Evolutionary conservation across 64 coral and sea anemone species (phyloP).

Genomic region (Cladopsammia gracilis): DNA sequence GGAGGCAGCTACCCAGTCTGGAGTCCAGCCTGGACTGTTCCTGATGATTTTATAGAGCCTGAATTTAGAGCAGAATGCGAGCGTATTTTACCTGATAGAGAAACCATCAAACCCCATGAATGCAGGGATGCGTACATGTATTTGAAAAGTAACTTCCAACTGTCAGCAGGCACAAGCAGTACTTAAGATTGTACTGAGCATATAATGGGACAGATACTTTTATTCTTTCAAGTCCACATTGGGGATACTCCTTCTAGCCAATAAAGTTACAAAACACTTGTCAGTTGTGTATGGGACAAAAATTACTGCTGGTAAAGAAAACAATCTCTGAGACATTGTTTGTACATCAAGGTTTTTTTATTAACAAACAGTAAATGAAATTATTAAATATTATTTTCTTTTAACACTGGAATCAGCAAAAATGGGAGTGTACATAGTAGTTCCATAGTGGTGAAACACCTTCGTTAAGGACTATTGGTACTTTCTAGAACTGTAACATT

Average conservation of each 20-base stretch:
- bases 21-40: no score
- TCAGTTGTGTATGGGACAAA: background rate
- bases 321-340: background rate
- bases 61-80: no score
- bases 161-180: background rate
- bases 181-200: background rate
- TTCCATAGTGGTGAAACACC: background rate
- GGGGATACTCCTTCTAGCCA: background rate
- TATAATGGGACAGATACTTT: background rate
- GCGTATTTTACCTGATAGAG: background rate
- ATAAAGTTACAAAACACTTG: background rate
- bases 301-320: background rate
- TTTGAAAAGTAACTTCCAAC: conserved; percentile 5
- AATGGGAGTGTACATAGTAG: background rate
- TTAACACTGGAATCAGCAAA: background rate
- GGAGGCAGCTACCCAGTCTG: no score
- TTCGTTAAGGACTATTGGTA: background rate
- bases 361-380: no score
- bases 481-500: background rate
- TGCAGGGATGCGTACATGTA: conserved; percentile 1
- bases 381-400: background rate
- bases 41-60: no score
- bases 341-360: background rate
- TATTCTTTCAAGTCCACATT: no score
- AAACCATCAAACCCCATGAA: background rate